Percentiles rank a stretch among this genome's conserved stretches.
Conservation (phyloP, 1,140 invertebrate genomes). For the Cyrtorhinus lividipennis region DNA sequence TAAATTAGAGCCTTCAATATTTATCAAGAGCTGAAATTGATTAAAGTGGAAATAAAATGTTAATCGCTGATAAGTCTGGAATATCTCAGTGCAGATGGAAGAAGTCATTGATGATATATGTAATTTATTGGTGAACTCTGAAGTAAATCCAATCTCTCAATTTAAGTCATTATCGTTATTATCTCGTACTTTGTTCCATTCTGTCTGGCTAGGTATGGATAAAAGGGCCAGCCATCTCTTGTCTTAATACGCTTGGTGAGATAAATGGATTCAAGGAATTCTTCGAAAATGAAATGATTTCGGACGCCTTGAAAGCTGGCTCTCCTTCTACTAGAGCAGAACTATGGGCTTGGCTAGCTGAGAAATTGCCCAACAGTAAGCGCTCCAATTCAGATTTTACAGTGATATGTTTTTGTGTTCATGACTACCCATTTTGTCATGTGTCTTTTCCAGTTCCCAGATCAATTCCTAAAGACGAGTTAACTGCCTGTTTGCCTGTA, state of each 20-base stretch:
- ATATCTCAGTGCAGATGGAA: too few relatives aligned
- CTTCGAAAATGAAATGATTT: slow-evolving; percentile 77
- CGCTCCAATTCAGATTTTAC: too few relatives aligned
- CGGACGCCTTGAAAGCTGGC: slow-evolving; percentile 67
- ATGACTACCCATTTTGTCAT: too few relatives aligned
- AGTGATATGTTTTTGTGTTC: too few relatives aligned
- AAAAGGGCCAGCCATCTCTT: slow-evolving; percentile 55
- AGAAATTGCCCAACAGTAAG: slow-evolving; percentile 57
- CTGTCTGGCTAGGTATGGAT: slow-evolving; percentile 69
- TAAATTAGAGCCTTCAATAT: too few relatives aligned
- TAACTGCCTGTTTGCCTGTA: slow-evolving; percentile 57
- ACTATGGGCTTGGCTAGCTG: slow-evolving; percentile 69
- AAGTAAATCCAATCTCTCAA: not conserved
- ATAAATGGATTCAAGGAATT: slow-evolving; percentile 65
- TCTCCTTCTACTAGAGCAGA: slow-evolving; percentile 58
- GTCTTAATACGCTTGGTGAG: slow-evolving; percentile 70
- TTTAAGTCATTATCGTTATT: slow-evolving; percentile 10
- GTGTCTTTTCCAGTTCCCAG: too few relatives aligned
- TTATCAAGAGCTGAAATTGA: too few relatives aligned
- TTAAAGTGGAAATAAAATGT: too few relatives aligned
- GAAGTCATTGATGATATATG: too few relatives aligned
- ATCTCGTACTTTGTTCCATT: too few relatives aligned
- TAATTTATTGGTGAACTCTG: too few relatives aligned
- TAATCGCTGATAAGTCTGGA: too few relatives aligned
- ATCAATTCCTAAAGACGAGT: slow-evolving; percentile 69